Conservation (phyloP, 2,888 invertebrate species). For the Phalera bucephala region DNA sequence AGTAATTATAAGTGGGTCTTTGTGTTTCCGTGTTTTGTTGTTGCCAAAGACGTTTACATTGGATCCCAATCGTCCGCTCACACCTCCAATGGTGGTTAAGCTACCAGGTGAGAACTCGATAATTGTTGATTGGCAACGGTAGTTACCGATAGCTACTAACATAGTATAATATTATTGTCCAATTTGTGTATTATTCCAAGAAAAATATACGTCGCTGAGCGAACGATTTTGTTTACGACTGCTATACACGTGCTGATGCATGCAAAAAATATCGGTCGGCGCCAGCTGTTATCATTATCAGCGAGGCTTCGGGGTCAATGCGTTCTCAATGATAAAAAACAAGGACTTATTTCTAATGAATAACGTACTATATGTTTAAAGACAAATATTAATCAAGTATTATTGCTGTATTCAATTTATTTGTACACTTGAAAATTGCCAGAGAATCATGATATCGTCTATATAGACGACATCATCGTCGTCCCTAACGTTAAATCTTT, state of each 20-base stretch:
- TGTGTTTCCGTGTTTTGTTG: constrained; percentile 76
- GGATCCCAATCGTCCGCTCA: constrained; percentile 74
- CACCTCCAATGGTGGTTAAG: constrained; percentile 82
- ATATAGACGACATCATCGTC: too few species aligned
- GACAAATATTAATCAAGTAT: not conserved
- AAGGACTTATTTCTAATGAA: constrained; percentile 23
- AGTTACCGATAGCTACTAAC: constrained; percentile 6
- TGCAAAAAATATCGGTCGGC: constrained; percentile 43
- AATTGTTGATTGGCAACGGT: not conserved
- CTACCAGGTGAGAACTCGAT: constrained; percentile 69
- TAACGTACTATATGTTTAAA: constrained; percentile 32
- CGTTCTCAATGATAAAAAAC: constrained; percentile 41
- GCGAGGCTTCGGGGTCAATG: constrained; percentile 45
- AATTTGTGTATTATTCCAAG: constrained; percentile 13
- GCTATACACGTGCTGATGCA: constrained; percentile 33
- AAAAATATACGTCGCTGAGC: constrained; percentile 17
- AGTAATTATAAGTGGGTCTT: constrained; percentile 73
- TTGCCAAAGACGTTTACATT: constrained; percentile 73
- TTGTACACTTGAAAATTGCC: too few species aligned
- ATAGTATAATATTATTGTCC: too few species aligned
- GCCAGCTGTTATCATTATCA: constrained; percentile 53
- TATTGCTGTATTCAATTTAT: not conserved
- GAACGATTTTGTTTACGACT: constrained; percentile 36
- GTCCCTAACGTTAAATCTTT: too few species aligned
- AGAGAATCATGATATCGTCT: too few species aligned